Evolutionary conservation across 2,888 invertebrate genomes (phyloP), one percentile per base, ranked within the genome.

Genomic region (Noctua comes): DNA sequence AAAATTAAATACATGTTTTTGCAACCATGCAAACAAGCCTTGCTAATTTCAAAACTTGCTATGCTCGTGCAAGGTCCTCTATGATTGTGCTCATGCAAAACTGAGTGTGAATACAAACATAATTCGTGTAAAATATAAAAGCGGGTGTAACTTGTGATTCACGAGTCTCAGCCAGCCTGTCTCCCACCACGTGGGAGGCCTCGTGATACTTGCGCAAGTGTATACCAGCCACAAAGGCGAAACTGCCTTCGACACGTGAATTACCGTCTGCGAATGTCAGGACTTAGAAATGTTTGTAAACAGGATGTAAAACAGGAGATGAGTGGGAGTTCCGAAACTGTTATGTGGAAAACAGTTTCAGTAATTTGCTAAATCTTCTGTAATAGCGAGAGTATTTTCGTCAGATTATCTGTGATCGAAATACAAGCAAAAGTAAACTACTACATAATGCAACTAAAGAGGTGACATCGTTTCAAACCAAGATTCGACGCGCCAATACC

Each of bases 131-230:
- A 72, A 68, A 81, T 75, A 71, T 84, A 83, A 78, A 83, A 76
- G 70, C 77, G 76, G 76, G 76, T 83, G 64, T 76, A 75, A 68
- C 79, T 79, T 51, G 86, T 90, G 89, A 89, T 86, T 90, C 89
- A 90, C 88, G 87, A 82, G 88, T 73, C 82, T 69, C 81, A 86
- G 84, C 82, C 84, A 80, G 84, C 73, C 82, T 88, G 87, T 89
- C 90, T 91, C 87, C 88, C 57, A 69, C 88, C 91, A 91, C 91
- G 92, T 93, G 92, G 92, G 91, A 79, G 88, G 89, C 88, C 88
- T 80, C 83, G 83, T 87, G 86, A 82, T 78, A 27, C 80, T 91
- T 91, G 83, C 87, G 86, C 86, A 89, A 91, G 84, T 79, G 74
- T 82, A 83, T 64, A 70, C 78, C 62, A 62, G 46, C 31, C 73